Evolutionary conservation across 2,113 vertebrate genomes (phyloP), one percentile per base, ranked within the genome.

Genomic region (Acrocephalus arundinaceus): DNA sequence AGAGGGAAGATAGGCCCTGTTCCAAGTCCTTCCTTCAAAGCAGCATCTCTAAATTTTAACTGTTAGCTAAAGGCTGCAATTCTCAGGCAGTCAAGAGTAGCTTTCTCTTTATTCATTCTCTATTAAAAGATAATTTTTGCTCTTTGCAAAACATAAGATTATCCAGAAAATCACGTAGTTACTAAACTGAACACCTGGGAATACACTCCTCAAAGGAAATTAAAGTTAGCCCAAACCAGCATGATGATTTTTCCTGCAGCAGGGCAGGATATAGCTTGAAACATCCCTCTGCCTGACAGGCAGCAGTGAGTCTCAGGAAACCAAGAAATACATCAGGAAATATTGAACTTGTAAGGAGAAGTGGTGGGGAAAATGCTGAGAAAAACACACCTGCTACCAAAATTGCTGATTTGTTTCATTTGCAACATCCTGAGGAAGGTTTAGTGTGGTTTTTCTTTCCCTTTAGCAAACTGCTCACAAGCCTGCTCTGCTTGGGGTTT

Each of bases 1-100:
- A 78, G 79, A 87, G 54, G 77, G 30, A 85, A 92, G 94, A 93
- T 74, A 96, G 80, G 94, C 92, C 31, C 65, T 24, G 49, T 81
- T 93, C 92, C 90, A 92, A 93, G 83, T 55, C 19, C 15, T 72
- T 77, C 41, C 68, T 81, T 90, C 72, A 90, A 75, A 94, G 55
- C 33, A 77, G 41, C 78, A 68, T 83, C 73, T 84, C 48, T 84
- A 90, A 77, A 84, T 94, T 93, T 78, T 77, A 63, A 77, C 68
- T 52, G 46, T 41, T 80, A 75, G 48, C 35, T 90, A 74, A 84
- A 74, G 76, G 68, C 65, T 90, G 76, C 39, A 81, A 31, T 83
- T 93, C 67, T 90, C 35, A 33, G 33, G 27, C 52, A 78, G 28
- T 61, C 43, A 78, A n/a, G 10, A 61, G 45, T 2, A 63, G 37